These are phyloP conservation scores for zebrafish (Danio rerio) DNA, from an alignment of 2,113 vertebrate genomes.

Conservation along the genomic window DNA sequence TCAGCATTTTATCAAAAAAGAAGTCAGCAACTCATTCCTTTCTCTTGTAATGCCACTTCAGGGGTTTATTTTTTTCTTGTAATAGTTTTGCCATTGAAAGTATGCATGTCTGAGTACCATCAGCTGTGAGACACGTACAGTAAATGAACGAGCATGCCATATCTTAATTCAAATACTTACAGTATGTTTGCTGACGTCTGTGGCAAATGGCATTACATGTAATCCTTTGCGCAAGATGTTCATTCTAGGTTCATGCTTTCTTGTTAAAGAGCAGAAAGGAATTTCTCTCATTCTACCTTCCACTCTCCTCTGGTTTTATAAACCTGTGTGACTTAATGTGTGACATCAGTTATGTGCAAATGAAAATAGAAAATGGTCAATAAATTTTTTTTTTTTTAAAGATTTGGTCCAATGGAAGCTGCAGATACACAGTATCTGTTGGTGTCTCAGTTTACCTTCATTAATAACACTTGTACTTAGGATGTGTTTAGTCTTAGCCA, in stretches of 20 bases:
- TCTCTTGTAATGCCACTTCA: background rate
- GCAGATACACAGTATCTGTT: background rate
- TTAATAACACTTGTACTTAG: background rate
- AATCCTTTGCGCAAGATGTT: background rate
- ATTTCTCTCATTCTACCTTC: too few relatives aligned
- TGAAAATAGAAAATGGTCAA: background rate
- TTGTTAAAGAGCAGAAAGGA: background rate
- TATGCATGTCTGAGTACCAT: background rate
- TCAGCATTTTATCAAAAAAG: background rate
- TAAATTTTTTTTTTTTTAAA: too few relatives aligned
- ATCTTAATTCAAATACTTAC: too few relatives aligned
- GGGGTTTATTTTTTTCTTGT: conserved; percentile 1
- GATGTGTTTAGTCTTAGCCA: background rate
- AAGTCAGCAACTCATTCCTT: background rate
- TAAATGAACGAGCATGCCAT: background rate
- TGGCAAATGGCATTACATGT: background rate
- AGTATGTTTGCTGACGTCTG: background rate
- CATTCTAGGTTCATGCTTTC: background rate
- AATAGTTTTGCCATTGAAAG: background rate
- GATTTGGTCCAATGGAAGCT: background rate
- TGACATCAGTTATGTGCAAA: background rate
- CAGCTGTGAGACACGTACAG: background rate
- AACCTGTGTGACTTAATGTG: too few relatives aligned
- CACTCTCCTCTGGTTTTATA: too few relatives aligned
- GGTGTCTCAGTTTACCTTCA: background rate